phyloP scores from a whole-genome alignment of 2,113 vertebrate genomes.

The Gorsachius goisagi region DNA sequence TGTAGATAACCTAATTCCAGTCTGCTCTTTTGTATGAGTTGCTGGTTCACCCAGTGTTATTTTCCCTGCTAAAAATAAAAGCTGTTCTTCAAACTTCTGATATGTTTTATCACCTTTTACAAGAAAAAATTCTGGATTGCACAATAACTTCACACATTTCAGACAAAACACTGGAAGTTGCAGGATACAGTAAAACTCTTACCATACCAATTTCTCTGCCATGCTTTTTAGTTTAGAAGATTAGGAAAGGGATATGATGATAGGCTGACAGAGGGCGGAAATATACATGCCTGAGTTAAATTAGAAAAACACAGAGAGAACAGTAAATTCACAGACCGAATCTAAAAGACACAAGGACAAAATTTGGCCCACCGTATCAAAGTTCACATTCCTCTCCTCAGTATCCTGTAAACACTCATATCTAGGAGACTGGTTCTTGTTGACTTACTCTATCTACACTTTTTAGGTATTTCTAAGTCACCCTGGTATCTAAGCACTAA shows the following conservation, averaged over 20 bases:
- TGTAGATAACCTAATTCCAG: not conserved
- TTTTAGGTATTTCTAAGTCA: not conserved
- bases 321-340: not conserved
- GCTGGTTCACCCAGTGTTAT: not conserved
- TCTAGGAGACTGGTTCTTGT: not conserved
- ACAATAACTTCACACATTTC: not conserved
- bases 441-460: not conserved
- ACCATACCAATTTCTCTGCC: not conserved
- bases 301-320: not conserved
- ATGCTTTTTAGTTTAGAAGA: not conserved
- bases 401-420: not conserved
- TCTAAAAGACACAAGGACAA: not conserved
- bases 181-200: not conserved
- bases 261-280: not conserved
- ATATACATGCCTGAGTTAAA: not conserved
- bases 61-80: slow-evolving; percentile 35
- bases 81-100: slow-evolving; percentile 11
- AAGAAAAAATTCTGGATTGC: not conserved
- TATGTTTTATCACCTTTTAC: not conserved
- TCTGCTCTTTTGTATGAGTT: not conserved
- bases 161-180: not conserved
- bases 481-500: not conserved
- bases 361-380: not conserved
- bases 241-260: not conserved
- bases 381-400: not conserved